Evolutionary conservation across 2,113 vertebrate species (phyloP).

Genomic region (Lophius piscatorius): DNA sequence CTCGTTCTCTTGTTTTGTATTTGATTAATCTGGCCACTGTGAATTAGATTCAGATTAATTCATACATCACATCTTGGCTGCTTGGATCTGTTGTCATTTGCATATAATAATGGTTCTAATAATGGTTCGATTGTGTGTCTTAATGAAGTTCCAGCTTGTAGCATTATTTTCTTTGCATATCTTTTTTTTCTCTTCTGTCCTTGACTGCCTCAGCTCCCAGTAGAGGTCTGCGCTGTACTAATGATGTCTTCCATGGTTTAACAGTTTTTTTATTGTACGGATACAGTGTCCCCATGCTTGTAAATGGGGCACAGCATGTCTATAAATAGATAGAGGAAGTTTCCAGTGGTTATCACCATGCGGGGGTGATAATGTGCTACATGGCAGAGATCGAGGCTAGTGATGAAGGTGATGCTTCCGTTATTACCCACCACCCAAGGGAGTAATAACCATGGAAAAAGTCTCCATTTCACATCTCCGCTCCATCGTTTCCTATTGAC

Average conservation of each 20-base stretch:
- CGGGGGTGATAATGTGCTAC: not conserved
- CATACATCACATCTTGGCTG: slow-evolving; percentile 10
- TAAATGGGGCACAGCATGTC: slow-evolving; percentile 66
- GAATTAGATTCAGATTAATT: slow-evolving; percentile 23
- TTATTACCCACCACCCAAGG: slow-evolving; percentile 31
- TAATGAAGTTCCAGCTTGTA: slow-evolving; percentile 2
- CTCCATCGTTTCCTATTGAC: slow-evolving; percentile 46
- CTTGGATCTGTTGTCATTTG: slow-evolving; percentile 12
- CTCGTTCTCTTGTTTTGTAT: slow-evolving; percentile 15
- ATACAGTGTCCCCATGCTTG: slow-evolving; percentile 57
- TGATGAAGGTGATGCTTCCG: slow-evolving; percentile 45
- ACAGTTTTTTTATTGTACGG: slow-evolving; percentile 36
- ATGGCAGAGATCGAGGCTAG: slow-evolving; percentile 47
- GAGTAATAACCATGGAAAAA: slow-evolving; percentile 37
- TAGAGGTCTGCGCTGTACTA: slow-evolving; percentile 24
- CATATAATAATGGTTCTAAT: not conserved
- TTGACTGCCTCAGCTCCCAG: slow-evolving; percentile 1
- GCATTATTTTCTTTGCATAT: slow-evolving; percentile 1
- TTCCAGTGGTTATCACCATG: slow-evolving; percentile 36
- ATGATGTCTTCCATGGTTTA: slow-evolving; percentile 9
- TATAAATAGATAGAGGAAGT: slow-evolving; percentile 66
- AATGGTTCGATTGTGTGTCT: not conserved
- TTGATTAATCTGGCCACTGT: slow-evolving; percentile 22
- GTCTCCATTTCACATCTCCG: slow-evolving; percentile 57
- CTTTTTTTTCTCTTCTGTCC: not conserved